phyloP scores from a whole-genome alignment of 2,888 invertebrate species.

The Buathra laborator region DNA sequence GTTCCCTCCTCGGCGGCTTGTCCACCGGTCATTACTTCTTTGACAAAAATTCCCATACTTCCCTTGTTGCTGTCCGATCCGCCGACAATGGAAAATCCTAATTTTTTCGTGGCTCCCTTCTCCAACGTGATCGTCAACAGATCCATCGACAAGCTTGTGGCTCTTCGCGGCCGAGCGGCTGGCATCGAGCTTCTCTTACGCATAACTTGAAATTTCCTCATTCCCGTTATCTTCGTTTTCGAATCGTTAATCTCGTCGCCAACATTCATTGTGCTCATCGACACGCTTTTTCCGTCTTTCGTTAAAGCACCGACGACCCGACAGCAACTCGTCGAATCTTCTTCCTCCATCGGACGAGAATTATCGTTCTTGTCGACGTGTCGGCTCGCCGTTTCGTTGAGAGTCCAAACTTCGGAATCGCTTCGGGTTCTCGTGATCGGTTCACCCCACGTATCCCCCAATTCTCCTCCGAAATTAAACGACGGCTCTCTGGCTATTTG shows the following conservation, averaged over 20 bases:
- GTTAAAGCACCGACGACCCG: slow-evolving; percentile 75
- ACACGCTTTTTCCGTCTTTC: slow-evolving; percentile 77
- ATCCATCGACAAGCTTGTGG: slow-evolving; percentile 79
- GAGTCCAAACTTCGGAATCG: slow-evolving; percentile 79
- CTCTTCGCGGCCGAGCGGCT: slow-evolving; percentile 72
- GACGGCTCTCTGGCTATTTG: slow-evolving; percentile 81
- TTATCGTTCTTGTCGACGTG: not conserved
- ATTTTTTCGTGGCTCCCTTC: slow-evolving; percentile 87
- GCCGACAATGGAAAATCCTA: slow-evolving; percentile 89
- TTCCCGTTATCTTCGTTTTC: slow-evolving; percentile 82
- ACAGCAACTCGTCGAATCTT: slow-evolving; percentile 31
- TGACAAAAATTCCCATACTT: slow-evolving; percentile 88
- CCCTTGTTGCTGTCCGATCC: slow-evolving; percentile 88
- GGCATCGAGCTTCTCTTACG: slow-evolving; percentile 76
- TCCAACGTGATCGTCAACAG: slow-evolving; percentile 85
- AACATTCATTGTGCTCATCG: slow-evolving; percentile 68
- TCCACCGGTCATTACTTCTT: slow-evolving; percentile 88
- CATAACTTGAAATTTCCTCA: slow-evolving; percentile 85
- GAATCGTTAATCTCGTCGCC: slow-evolving; percentile 9
- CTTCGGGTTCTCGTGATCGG: slow-evolving; percentile 74
- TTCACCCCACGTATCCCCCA: slow-evolving; percentile 79
- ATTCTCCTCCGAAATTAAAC: slow-evolving; percentile 74
- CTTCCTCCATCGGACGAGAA: slow-evolving; percentile 3
- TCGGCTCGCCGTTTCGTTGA: slow-evolving; percentile 60
- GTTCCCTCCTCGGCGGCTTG: slow-evolving; percentile 88